These are phyloP conservation scores for Muscicapa striata DNA, from an alignment of 2,797 vertebrate genomes.

Conservation along the genomic window DNA sequence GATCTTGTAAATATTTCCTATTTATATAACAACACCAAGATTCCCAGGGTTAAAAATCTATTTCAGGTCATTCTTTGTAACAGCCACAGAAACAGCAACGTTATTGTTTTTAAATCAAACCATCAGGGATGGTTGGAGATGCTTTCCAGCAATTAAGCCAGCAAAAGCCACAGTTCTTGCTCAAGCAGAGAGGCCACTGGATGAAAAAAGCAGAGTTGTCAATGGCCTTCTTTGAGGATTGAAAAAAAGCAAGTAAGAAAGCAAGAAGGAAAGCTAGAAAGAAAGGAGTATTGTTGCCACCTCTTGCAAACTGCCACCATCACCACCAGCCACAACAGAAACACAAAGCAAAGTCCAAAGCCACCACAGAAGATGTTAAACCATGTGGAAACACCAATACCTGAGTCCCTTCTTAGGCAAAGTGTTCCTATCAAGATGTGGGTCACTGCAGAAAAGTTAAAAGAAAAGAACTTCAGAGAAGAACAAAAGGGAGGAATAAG, in stretches of 20 bases:
- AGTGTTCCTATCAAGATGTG: slow-evolving; percentile 97
- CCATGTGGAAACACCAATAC: slow-evolving; percentile 82
- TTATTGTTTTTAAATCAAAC: slow-evolving; percentile 13
- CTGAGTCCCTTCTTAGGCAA: slow-evolving; percentile 98
- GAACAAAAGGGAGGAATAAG: slow-evolving; percentile 44
- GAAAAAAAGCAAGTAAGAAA: background rate
- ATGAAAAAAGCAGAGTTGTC: slow-evolving; percentile 23
- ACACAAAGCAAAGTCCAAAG: slow-evolving; percentile 74
- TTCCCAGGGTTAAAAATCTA: background rate
- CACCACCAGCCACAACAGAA: slow-evolving; percentile 63
- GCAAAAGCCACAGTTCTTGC: slow-evolving; percentile 60
- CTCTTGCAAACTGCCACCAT: slow-evolving; percentile 67
- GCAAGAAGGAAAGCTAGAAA: background rate
- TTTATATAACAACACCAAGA: background rate
- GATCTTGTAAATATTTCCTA: slow-evolving; percentile 1
- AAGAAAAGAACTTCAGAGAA: slow-evolving; percentile 83
- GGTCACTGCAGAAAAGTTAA: slow-evolving; percentile 88
- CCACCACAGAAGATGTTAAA: slow-evolving; percentile 72
- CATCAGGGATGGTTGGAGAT: background rate
- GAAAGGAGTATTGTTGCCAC: slow-evolving; percentile 32
- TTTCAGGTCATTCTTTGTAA: background rate
- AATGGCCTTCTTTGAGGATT: background rate
- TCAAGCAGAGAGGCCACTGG: slow-evolving; percentile 63
- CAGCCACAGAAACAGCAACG: slow-evolving; percentile 18
- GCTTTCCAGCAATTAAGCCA: slow-evolving; percentile 48